Evolutionary conservation across 2,113 vertebrate species (phyloP).

Genomic region (Cranoglanis bouderius): DNA sequence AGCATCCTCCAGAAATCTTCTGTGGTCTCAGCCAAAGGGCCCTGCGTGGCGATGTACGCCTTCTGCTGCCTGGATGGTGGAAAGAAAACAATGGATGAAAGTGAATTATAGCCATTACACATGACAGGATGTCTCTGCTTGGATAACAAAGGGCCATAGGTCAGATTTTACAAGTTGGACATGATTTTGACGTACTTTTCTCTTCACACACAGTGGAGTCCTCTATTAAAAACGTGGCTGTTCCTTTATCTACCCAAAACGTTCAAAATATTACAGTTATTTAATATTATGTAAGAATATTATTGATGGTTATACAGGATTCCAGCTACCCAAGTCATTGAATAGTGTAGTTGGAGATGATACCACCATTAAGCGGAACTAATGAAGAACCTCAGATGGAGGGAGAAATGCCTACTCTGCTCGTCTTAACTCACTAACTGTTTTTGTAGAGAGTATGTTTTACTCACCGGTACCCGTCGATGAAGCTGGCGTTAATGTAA

Average conservation of each 20-base stretch:
- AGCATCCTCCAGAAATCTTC: conserved; percentile 99
- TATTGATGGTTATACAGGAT: not conserved
- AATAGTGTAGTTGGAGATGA: not conserved
- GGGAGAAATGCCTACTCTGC: not conserved
- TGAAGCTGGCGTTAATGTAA: conserved; percentile 99
- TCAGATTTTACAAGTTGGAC: not conserved
- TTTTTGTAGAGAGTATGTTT: not conserved
- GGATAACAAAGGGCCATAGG: not conserved
- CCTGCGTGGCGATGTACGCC: conserved; percentile 97
- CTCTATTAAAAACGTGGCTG: not conserved
- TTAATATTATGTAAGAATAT: not conserved
- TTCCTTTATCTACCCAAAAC: not conserved
- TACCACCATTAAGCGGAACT: not conserved
- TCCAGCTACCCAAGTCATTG: not conserved
- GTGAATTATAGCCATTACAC: not conserved
- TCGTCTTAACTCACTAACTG: not conserved
- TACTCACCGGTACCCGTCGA: conserved; percentile 95
- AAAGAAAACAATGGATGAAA: conserved; percentile 19
- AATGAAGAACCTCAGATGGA: not conserved
- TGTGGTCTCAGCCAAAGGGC: conserved; percentile 96
- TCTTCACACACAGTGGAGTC: not conserved
- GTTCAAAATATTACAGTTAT: not conserved
- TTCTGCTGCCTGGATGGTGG: conserved; percentile 85
- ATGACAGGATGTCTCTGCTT: not conserved
- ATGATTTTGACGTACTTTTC: not conserved